Evolutionary conservation across 2,797 vertebrate species (phyloP).

Genomic region (Gymnopithys bicolor): DNA sequence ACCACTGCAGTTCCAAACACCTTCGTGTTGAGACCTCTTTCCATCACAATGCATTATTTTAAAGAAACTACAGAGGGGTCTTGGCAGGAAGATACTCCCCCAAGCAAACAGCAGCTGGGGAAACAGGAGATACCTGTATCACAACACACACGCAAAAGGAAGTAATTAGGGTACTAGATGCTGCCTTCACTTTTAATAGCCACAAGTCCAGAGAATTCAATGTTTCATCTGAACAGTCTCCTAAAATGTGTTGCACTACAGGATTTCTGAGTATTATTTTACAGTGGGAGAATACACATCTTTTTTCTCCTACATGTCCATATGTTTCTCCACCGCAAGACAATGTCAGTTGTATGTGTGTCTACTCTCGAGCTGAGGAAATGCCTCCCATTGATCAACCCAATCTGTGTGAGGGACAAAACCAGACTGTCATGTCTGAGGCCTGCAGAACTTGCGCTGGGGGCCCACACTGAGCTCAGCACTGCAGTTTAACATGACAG

Average conservation of each 20-base stretch:
- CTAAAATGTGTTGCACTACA: neutral
- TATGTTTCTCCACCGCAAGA: neutral
- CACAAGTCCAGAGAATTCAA: neutral
- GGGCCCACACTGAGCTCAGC: accelerated
- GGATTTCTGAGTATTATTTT: neutral
- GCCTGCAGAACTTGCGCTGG: neutral
- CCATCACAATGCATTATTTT: neutral
- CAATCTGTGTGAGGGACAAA: neutral
- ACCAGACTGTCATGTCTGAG: accelerated
- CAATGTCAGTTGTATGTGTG: accelerated
- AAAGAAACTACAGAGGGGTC: neutral
- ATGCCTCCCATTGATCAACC: neutral
- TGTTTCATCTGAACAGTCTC: neutral
- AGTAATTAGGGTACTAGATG: neutral
- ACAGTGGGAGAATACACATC: neutral
- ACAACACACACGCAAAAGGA: neutral
- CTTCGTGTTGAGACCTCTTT: neutral
- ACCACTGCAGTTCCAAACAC: neutral
- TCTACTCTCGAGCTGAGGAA: neutral
- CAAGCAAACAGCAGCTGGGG: neutral
- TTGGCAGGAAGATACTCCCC: neutral
- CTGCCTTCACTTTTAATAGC: neutral
- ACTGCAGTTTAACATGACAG: neutral
- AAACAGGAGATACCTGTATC: neutral
- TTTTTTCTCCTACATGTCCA: neutral